Evolutionary conservation across 2,888 invertebrate genomes (phyloP).

Genomic region (Mimas tiliae): DNA sequence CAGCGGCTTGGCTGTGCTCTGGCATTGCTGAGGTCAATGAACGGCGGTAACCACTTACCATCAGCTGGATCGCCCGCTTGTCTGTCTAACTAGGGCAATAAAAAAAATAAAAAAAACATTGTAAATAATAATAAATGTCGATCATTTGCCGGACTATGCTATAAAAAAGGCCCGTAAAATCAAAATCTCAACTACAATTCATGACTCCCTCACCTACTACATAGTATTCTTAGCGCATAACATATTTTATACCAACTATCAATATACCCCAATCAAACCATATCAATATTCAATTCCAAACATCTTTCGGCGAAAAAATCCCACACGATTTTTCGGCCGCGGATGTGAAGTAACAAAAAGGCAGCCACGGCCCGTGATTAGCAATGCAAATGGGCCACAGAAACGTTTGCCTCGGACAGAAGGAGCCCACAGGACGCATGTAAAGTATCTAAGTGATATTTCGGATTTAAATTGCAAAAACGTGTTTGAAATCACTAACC

Average conservation of each 20-base stretch:
- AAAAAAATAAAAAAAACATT: no score
- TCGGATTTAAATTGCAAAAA: conserved; percentile 58
- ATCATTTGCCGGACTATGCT: no score
- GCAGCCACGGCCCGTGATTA: conserved; percentile 54
- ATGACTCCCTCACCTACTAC: no score
- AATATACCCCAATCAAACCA: neutral
- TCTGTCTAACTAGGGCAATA: no score
- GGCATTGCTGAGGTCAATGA: no score
- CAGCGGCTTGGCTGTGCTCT: no score
- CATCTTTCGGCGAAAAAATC: conserved; percentile 25
- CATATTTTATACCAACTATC: neutral
- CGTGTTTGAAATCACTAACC: conserved; percentile 30
- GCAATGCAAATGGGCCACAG: conserved; percentile 68
- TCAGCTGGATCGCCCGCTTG: no score
- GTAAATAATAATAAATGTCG: no score
- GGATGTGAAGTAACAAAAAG: conserved; percentile 40
- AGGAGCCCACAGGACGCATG: conserved; percentile 43
- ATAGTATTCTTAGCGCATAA: no score
- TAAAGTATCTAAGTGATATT: conserved; percentile 56
- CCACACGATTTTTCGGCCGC: conserved; percentile 31
- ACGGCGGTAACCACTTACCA: no score
- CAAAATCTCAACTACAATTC: no score
- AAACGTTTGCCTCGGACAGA: conserved; percentile 37
- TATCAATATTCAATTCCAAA: conserved; percentile 12
- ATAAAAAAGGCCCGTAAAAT: no score